A percentile compares a stretch with the other conserved stretches of the same genome.
Evolutionary conservation across 2,113 vertebrate species (phyloP).

Genomic region (Morone saxatilis): DNA sequence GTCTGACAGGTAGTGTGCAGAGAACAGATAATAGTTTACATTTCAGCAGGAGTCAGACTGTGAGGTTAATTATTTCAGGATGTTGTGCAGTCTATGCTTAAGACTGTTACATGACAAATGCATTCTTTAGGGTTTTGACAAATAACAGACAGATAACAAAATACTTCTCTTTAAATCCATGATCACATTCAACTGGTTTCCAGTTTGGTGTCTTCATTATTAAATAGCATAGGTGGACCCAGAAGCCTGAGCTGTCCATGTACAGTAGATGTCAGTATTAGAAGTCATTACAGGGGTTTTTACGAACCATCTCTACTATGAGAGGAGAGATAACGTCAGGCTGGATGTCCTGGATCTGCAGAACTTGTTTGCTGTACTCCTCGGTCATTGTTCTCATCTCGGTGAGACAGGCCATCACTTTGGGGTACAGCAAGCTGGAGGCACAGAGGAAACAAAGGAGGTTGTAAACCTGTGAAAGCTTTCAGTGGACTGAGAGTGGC

Average conservation of each 20-base stretch:
- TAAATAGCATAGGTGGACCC: not conserved
- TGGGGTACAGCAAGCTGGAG: conserved; percentile 86
- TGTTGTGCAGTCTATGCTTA: not conserved
- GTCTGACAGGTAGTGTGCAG: not conserved
- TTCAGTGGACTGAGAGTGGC: not conserved
- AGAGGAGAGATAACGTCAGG: conserved; percentile 79
- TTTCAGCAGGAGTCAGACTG: not conserved
- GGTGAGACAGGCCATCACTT: conserved; percentile 85
- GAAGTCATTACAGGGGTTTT: conserved; percentile 27
- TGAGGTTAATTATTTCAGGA: not conserved
- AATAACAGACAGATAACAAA: not conserved
- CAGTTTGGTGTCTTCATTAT: not conserved
- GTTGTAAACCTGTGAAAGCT: not conserved
- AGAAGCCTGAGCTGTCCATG: not conserved
- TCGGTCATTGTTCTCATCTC: conserved; percentile 86
- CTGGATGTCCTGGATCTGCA: conserved; percentile 84
- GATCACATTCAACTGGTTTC: not conserved
- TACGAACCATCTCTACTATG: conserved; percentile 85
- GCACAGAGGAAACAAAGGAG: not conserved
- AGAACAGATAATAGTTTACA: not conserved
- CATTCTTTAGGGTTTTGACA: not conserved
- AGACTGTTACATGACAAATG: not conserved
- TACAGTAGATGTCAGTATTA: conserved; percentile 1
- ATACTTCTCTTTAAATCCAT: not conserved
- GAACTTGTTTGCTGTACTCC: conserved; percentile 80